These are phyloP conservation scores for Nyctibius bracteatus DNA, from an alignment of 2,113 vertebrate species.

Conservation along the genomic window DNA sequence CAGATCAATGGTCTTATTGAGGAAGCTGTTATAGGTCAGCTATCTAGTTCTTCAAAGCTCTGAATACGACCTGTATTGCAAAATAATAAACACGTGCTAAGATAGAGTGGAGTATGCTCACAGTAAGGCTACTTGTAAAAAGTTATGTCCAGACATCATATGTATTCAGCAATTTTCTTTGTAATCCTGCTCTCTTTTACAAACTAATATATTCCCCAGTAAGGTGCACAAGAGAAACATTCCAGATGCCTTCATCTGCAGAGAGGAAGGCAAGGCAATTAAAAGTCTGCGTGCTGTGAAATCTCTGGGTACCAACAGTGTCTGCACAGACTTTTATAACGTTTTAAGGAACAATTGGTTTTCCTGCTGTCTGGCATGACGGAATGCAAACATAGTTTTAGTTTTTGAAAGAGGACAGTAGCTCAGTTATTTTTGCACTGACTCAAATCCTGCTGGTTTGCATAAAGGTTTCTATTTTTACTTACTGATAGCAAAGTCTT, in stretches of 20 bases:
- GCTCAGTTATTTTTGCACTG: not conserved
- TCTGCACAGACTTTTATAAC: not conserved
- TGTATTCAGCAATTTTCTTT: not conserved
- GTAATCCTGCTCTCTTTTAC: not conserved
- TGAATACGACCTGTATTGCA: not conserved
- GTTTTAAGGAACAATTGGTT: not conserved
- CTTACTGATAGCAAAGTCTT: not conserved
- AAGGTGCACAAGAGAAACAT: not conserved
- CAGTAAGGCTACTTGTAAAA: not conserved
- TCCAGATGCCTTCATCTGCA: not conserved
- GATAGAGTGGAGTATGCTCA: not conserved
- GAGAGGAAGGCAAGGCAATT: not conserved
- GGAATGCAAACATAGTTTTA: not conserved
- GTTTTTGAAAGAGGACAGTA: not conserved
- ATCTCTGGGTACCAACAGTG: not conserved
- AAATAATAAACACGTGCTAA: not conserved
- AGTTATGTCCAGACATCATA: not conserved
- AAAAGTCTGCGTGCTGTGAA: conserved; percentile 22
- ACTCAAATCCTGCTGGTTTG: not conserved
- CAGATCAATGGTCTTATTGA: not conserved
- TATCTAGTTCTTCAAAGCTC: not conserved
- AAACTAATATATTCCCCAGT: not conserved
- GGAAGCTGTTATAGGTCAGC: not conserved
- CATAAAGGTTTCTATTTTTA: not conserved
- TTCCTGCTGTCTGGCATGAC: not conserved